Evolutionary conservation across 2,113 vertebrate species (phyloP).

Genomic region (Sclerurus mexicanus): DNA sequence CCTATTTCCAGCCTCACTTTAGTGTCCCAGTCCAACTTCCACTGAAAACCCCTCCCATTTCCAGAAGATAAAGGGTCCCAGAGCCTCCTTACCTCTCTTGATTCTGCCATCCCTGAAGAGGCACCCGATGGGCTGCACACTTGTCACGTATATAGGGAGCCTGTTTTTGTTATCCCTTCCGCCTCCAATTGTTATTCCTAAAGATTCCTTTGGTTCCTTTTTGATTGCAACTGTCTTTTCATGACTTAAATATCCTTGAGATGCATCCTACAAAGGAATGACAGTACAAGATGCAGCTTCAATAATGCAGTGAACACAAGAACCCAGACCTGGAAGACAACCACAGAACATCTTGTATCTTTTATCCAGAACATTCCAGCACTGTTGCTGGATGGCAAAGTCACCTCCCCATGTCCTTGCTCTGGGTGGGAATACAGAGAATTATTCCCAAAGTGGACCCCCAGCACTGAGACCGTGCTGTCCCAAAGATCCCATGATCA

Average conservation of each 20-base stretch:
- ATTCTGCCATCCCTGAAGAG: conserved; percentile 89
- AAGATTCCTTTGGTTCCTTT: conserved; percentile 87
- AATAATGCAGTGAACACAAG: neutral
- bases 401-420: neutral
- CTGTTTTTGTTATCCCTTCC: conserved; percentile 87
- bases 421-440: neutral
- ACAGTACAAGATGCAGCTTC: neutral
- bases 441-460: neutral
- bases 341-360: neutral
- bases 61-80: neutral
- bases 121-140: conserved; percentile 90
- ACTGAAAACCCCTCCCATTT: neutral
- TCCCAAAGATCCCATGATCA: neutral
- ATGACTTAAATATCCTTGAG: conserved; percentile 81
- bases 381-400: neutral
- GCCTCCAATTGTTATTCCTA: conserved; percentile 92
- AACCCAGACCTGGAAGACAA: neutral
- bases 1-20: neutral
- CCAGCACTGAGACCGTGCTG: neutral
- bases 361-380: neutral
- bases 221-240: conserved; percentile 88
- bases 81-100: conserved; percentile 79
- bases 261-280: conserved; percentile 76
- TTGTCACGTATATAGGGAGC: conserved; percentile 90
- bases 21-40: neutral